Evolutionary conservation across 2,797 vertebrate genomes (phyloP), one percentile per base, ranked within the genome.

Genomic region (Rhynchotus rufescens): DNA sequence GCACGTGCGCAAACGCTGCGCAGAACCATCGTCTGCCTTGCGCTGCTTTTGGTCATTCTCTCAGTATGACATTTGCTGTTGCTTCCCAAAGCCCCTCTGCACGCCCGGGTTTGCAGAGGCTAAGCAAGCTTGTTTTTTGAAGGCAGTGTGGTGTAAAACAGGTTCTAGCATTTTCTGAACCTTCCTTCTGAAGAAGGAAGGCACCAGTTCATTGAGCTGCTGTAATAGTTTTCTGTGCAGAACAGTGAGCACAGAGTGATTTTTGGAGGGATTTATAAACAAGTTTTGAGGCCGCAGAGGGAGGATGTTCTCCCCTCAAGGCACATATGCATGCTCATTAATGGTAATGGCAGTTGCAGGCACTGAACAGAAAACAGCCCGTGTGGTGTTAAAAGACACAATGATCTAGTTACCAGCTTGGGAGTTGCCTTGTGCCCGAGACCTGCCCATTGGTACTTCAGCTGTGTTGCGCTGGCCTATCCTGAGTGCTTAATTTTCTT

Each of bases 211-310:
- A 86, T 64, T 30, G 12, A 65, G 79, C 69, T 64, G 62, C 59
- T 83, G 4, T 51, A 87, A 79, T 65, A 74, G 74, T 40, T 93
- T 93, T 92, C 84, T 86, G 60, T 0, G 17, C 80, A 81, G 56
- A 94, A 54, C 82, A 84, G 42, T 81, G 82, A 94, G 42, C 74
- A 68, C 71, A 65, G 3, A 81, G 88, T 83, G 77, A 93, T 76
- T 95, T 95, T 94, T 60, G 60, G 88, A 92, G 67, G 86, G 77
- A 81, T 94, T 90, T 94, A 90, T 90, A 94, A 96, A 88, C 92
- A 95, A 84, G 79, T 91, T 95, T 85, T 80, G 90, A 91, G 92
- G 74, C 36, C 54, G 28, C 89, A 61, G 51, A 93, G 93, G 83
- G 84, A 87, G 28, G 74, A 79, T 77, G 5, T 92, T 95, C 64